Conservation (phyloP, 92 coral and sea anemone species). For the Phenganax stokvisi region DNA sequence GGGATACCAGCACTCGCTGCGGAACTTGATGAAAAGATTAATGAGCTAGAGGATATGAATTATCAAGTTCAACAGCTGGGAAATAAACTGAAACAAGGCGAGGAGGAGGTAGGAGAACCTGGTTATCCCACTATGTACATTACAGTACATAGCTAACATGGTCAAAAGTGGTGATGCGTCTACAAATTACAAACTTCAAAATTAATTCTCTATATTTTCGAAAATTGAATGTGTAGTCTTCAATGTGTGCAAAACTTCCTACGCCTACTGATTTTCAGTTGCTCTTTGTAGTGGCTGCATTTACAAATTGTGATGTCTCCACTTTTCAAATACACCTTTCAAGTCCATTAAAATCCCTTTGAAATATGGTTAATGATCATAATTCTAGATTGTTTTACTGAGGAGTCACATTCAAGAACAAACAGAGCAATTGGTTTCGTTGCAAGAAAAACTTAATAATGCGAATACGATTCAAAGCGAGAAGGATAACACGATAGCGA, state of each 20-base stretch:
- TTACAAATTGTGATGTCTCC: no score
- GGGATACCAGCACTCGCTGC: slow-evolving; percentile 60
- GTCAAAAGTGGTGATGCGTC: neutral
- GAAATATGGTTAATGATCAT: neutral
- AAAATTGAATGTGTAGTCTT: no score
- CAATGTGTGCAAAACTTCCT: no score
- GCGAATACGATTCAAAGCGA: slow-evolving; percentile 51
- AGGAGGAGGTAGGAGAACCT: slow-evolving; percentile 58
- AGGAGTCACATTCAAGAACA: slow-evolving; percentile 68
- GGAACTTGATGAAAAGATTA: slow-evolving; percentile 67
- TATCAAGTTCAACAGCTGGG: slow-evolving; percentile 47
- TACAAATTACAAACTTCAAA: neutral
- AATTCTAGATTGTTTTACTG: slow-evolving; percentile 57
- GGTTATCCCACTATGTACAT: no score
- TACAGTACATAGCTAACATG: no score
- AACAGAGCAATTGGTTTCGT: slow-evolving; percentile 57
- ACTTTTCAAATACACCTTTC: no score
- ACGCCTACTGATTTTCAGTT: no score
- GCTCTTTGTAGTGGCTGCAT: no score
- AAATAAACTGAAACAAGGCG: slow-evolving; percentile 50
- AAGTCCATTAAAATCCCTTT: neutral
- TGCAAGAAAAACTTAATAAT: slow-evolving; percentile 65
- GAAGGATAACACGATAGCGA: slow-evolving; percentile 59
- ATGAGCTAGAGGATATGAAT: slow-evolving; percentile 57
- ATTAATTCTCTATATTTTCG: neutral